Base-by-base conservation (phyloP, 2,113 vertebrate species). In the Mixornis gularis region DNA sequence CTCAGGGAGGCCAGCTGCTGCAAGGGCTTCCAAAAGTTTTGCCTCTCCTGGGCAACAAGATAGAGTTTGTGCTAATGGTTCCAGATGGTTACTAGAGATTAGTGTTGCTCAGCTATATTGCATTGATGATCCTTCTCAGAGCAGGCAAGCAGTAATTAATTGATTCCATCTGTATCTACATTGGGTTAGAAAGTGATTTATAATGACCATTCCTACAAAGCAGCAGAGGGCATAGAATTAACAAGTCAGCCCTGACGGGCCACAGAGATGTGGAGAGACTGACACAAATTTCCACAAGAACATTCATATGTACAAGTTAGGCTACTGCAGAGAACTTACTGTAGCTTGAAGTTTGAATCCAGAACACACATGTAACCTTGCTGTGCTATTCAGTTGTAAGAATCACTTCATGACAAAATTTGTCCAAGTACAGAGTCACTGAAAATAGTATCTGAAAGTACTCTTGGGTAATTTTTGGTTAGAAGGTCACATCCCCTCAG, bases 81-180 rank as follows among this genome's bases (percentile, higher is more conserved):
- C 83, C 93, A 89, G 72, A 90, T 78, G 64, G 87, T 80, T 85
- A 63, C 72, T 40, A 40, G 51, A 78, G 43, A 74, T 86, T 19
- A 58, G 68, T 13, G 32, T 22, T 80, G 68, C 64, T 86, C 40
- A 78, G 83, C 60, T 92, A 2, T 40, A 58, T n/a, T 66, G 77
- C 69, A 55, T 0, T 55, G 43, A 46, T 78, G 56, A 48, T 78
- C 64, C n/a, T 22, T 66, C 86, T 78, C 34, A 59, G 72, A 90
- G 48, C 68, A 80, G 24, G 84, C 64, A 74, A 92, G 52, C 52
- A 52, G 69, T 43, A 84, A 92, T 84, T 80, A 73, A 95, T 83
- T 70, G 77, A 88, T 73, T 92, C 91, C 86, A 89, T 89, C 86
- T 95, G 60, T 40, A 86, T 43, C 64, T 89, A 30, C 36, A 15